Evolutionary conservation across 2,797 vertebrate species (phyloP), one percentile per base, ranked within the genome.

Genomic region (Catostomus latipinnis): DNA sequence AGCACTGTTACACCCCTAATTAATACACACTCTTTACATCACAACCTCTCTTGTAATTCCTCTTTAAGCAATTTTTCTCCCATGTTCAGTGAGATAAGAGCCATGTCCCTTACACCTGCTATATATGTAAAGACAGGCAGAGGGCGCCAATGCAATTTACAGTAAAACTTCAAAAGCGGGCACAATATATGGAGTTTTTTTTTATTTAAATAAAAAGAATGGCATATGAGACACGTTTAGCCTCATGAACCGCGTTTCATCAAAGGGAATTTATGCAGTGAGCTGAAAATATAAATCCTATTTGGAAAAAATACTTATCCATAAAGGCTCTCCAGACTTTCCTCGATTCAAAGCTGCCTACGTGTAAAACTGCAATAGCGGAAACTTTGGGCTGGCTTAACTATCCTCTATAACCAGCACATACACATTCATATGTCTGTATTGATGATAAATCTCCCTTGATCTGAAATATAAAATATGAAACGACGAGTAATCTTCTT

Each of bases 71-170:
- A 34, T 4, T 34, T 34, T 34, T 34, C 3, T 34, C 34, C 34
- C 4, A 34, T 34, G 34, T 34, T 34, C 34, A 34, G 34, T 34
- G 34, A 34, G 34, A 34, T 34, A 4, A 34, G 34, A 34, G 34
- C 3, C 1, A 34, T 58, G 57, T 11, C 10, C 18, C 3, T 16
- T 2, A n/a, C 7, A n/a, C 14, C 10, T 89, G 86, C 74, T 85
- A 74, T 79, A 60, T 5, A 50, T 13, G 0, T 0, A 11, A 34
- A 1, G 11, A 71, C 89, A 89, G 90, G 89, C 83, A 93, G 93
- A 92, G 91, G 92, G 92, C 89, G 63, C 82, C 84, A 85, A 49
- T 5, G 60, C 81, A 81, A 52, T 84, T 76, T 67, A n/a, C 13
- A 78, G 10, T 49, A 45, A 18, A 73, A 54, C 50, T 81, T 49